phyloP scores from a whole-genome alignment of 2,797 vertebrate genomes.

The Hoplostethus atlanticus region DNA sequence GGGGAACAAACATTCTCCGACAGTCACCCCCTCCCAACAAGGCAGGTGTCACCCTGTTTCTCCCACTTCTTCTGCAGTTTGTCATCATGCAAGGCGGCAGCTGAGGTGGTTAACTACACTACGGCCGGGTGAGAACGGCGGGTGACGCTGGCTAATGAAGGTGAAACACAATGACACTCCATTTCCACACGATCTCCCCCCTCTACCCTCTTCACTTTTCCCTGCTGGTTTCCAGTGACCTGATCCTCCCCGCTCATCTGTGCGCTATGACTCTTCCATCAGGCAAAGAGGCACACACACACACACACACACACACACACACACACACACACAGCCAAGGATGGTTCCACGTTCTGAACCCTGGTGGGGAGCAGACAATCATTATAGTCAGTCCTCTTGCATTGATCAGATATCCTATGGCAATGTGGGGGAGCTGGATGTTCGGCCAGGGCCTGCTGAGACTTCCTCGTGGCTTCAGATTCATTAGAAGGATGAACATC shows the following conservation, averaged over 20 bases:
- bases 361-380: constrained; percentile 7
- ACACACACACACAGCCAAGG: constrained; percentile 7
- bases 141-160: constrained; percentile 76
- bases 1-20: constrained; percentile 26
- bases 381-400: constrained; percentile 23
- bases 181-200: constrained; percentile 69
- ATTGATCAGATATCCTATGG: constrained; percentile 34
- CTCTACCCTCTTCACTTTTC: constrained; percentile 47
- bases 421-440: background rate
- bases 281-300: constrained; percentile 8
- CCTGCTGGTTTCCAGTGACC: constrained; percentile 66
- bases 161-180: constrained; percentile 77
- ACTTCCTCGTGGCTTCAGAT: background rate
- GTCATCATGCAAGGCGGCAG: constrained; percentile 64
- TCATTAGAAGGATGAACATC: constrained; percentile 1
- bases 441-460: constrained; percentile 17
- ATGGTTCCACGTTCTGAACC: constrained; percentile 21
- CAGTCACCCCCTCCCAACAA: constrained; percentile 28
- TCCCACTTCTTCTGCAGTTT: constrained; percentile 55
- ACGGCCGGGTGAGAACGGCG: constrained; percentile 59
- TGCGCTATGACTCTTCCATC: constrained; percentile 28
- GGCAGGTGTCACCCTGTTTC: constrained; percentile 47
- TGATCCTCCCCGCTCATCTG: constrained; percentile 65
- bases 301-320: constrained; percentile 28
- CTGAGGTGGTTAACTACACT: constrained; percentile 66